Evolutionary conservation across 2,797 vertebrate genomes (phyloP), one percentile per base, ranked within the genome.

Genomic region (Tapirus indicus): DNA sequence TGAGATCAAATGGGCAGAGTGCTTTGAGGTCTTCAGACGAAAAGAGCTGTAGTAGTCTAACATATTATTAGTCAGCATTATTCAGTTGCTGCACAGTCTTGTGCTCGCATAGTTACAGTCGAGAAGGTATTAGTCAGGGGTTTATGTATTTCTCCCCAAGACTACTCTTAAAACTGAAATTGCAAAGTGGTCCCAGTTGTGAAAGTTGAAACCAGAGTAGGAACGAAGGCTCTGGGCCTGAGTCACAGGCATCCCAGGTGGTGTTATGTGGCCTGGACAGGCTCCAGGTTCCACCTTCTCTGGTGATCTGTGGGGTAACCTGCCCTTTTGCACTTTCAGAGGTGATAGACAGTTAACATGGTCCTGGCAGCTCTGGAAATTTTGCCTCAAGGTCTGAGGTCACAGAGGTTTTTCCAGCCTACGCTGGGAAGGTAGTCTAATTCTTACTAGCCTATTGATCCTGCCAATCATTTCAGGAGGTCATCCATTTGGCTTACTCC

Each of bases 81-180:
- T 96, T 94, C 72, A 69, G 49, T 62, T 69, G 82, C 41, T 44
- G 10, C 35, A 7, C 4, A 7, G n/a, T 79, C 80, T 95, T 38
- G 7, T 13, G 47, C 69, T 60, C 56, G 44, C 82, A 47, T 7
- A 64, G 93, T 86, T 96, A 90, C 0, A 94, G 74, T 72, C 0
- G 0, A 86, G 77, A 83, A 88, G 88, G 96, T 64, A 93, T 97
- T 97, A 95, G 97, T 80, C 84, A 80, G 91, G 95, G 95, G 85
- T 91, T 98, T 98, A 97, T 95, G 94, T 93, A 95, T 97, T 98
- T 97, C 93, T 88, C 94, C 92, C 89, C 74, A 85, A 97, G 96
- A 97, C 97, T 92, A 97, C 96, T 93, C 69, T 93, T 87, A 94
- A 94, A 97, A 68, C 95, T 79, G 54, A 97, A 97, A 97, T 97